Evolutionary conservation across 2,888 invertebrate genomes (phyloP), one percentile per base, ranked within the genome.

Genomic region (Protophormia terraenovae): DNA sequence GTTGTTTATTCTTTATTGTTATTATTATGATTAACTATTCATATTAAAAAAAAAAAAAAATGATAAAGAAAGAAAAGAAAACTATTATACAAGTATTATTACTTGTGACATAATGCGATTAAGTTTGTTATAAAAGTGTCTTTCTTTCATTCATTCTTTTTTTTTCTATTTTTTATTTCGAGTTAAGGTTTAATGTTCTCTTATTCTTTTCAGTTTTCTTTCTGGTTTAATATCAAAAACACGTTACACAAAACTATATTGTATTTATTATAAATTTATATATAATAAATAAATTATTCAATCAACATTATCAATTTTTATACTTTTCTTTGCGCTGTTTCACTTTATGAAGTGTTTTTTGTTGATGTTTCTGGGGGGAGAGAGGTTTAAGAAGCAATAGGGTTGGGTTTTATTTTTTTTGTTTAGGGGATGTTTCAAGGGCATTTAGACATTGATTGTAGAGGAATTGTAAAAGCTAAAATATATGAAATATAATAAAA

Each of bases 261-360:
- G 27, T 24, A 2, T 19, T 50, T 69, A 32, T 69, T n/a, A 50
- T 22, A 32, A 22, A 32, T 35, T 53, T 71, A 38, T 71, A 50
- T 62, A 62, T 38, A 62, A 73, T 73, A 73, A 62, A 73, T 50
- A 73, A 73, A 32, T 62, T 35, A 73, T 45, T 76, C 53, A 66
- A 29, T 76, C 41, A 41, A 47, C 50, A 50, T 76, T 76, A 45
- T 45, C 29, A 41, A 10, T 22, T 50, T 50, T 27, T 41, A 41
- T 58, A 45, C 10, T 41, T 66, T 45, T 58, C 6, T 2, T 4
- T 41, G 8, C 24, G n/a, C n/a, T 72, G 29, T 14, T 16, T 66
- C 47, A 4, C 19, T 38, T 55, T 38, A 55, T 64, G n/a, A 76
- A 66, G 66, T 64, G 19, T 53, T n/a, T 64, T 64, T 38, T 19